Evolutionary conservation across 2,797 vertebrate species (phyloP).

Genomic region (Prionace glauca): DNA sequence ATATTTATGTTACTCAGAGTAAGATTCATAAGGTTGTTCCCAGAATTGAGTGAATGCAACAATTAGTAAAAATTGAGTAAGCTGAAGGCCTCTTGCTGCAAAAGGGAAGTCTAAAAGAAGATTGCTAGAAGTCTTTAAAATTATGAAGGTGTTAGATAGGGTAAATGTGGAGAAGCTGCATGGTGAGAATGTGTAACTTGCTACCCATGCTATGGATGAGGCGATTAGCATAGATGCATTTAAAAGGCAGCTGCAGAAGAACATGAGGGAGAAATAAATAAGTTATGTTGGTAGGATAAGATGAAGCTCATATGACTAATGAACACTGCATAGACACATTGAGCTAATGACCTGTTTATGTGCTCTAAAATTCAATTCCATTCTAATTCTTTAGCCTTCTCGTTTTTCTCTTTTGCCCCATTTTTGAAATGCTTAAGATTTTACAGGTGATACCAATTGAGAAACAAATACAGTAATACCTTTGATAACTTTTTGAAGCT

Average conservation of each 20-base stretch:
- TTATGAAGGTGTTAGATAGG: too few relatives aligned
- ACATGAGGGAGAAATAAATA: not conserved
- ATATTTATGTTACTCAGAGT: too few relatives aligned
- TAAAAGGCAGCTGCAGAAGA: not conserved
- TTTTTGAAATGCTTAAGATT: not conserved
- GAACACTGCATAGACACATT: not conserved
- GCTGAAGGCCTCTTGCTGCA: too few relatives aligned
- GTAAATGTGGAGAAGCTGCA: too few relatives aligned
- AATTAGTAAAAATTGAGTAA: too few relatives aligned
- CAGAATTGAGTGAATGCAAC: too few relatives aligned
- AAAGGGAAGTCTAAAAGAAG: too few relatives aligned
- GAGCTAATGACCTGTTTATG: not conserved
- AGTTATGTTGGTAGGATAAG: not conserved
- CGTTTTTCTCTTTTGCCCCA: not conserved
- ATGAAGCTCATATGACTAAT: not conserved
- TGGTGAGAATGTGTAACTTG: not conserved
- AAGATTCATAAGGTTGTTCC: too few relatives aligned
- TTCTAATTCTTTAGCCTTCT: not conserved
- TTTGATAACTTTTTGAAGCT: not conserved
- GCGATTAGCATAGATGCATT: not conserved
- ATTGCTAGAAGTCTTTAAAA: too few relatives aligned
- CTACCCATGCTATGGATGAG: not conserved
- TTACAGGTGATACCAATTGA: not conserved
- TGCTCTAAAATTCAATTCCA: not conserved
- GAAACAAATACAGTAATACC: not conserved